Evolutionary conservation across 1,140 invertebrate genomes (phyloP).

Genomic region (Ceratina japonica): DNA sequence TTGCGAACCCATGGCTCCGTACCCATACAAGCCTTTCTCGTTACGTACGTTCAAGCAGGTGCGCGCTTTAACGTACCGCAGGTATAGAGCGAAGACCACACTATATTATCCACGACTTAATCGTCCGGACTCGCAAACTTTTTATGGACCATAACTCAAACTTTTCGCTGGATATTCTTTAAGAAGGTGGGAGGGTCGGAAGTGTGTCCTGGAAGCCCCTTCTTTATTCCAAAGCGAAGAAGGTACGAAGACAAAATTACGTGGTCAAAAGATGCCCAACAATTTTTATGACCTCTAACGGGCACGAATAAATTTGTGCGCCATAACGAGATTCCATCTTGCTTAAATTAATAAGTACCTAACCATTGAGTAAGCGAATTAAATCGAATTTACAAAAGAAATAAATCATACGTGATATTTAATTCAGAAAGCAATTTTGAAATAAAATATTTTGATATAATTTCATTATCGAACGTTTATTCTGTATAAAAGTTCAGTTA

Average conservation of each 20-base stretch:
- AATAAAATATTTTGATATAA: too few species aligned
- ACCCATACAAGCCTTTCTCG: slow-evolving; percentile 29
- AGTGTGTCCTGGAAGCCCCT: slow-evolving; percentile 31
- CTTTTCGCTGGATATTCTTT: slow-evolving; percentile 66
- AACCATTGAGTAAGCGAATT: too few species aligned
- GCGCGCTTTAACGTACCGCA: not conserved
- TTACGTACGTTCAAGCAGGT: slow-evolving; percentile 7
- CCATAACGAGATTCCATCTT: not conserved
- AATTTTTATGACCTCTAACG: not conserved
- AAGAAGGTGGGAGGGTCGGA: slow-evolving; percentile 40
- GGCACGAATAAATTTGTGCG: not conserved
- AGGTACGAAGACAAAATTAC: slow-evolving; percentile 12
- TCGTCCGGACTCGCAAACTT: slow-evolving; percentile 69
- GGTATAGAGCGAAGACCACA: slow-evolving; percentile 8
- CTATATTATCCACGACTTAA: slow-evolving; percentile 71
- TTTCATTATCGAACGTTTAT: too few species aligned
- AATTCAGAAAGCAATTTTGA: too few species aligned
- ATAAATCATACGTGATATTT: too few species aligned
- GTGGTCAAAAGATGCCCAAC: not conserved
- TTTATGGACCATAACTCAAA: slow-evolving; percentile 72
- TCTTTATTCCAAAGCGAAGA: slow-evolving; percentile 48
- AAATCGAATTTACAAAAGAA: too few species aligned
- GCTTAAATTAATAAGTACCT: too few species aligned
- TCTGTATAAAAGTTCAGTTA: too few species aligned
- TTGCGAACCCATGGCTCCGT: slow-evolving; percentile 26